Conservation (phyloP, 2,113 vertebrate genomes). For the Oncorhynchus tshawytscha region DNA sequence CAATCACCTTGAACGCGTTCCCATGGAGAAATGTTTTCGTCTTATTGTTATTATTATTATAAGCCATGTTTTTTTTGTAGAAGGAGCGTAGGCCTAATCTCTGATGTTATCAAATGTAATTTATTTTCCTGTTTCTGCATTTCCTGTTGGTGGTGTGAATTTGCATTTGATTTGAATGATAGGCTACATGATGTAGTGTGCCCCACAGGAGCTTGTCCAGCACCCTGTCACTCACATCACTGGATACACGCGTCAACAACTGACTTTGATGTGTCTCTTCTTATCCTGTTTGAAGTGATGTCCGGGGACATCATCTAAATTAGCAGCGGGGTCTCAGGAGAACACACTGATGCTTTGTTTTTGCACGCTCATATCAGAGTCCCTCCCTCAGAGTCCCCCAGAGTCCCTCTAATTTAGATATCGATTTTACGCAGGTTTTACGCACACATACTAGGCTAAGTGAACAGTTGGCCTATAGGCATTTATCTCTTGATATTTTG, state of each 20-base stretch:
- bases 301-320: slow-evolving; percentile 13
- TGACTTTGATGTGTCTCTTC: slow-evolving; percentile 5
- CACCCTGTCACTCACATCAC: neutral
- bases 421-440: too few relatives aligned
- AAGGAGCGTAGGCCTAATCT: neutral
- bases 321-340: slow-evolving; percentile 1
- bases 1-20: neutral
- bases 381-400: neutral
- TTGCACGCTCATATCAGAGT: neutral
- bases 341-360: slow-evolving; percentile 30
- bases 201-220: neutral
- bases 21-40: too few relatives aligned
- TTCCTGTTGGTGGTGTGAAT: neutral
- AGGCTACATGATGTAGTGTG: too few relatives aligned
- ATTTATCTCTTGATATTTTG: too few relatives aligned
- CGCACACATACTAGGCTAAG: too few relatives aligned
- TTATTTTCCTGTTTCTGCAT: neutral
- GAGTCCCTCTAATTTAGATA: too few relatives aligned
- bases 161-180: neutral
- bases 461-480: too few relatives aligned
- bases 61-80: too few relatives aligned
- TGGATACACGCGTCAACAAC: neutral
- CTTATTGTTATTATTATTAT: too few relatives aligned
- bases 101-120: neutral
- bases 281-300: slow-evolving; percentile 3